Conservation (phyloP, 2,797 vertebrate genomes). For the Sebastes miniatus region DNA sequence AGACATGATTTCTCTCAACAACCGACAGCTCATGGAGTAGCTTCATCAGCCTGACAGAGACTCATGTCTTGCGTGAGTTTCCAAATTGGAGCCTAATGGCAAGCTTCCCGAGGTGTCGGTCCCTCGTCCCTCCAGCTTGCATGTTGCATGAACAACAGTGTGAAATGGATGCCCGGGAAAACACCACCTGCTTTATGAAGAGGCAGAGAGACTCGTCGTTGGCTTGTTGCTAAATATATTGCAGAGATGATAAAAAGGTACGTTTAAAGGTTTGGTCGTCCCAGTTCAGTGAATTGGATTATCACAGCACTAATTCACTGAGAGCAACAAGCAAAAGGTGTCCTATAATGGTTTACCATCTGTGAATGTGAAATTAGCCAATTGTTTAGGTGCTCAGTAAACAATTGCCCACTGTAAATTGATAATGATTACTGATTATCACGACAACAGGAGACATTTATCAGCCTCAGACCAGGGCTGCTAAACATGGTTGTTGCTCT, state of each 20-base stretch:
- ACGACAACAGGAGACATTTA: slow-evolving; percentile 50
- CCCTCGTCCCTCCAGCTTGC: slow-evolving; percentile 35
- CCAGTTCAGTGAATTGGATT: slow-evolving; percentile 24
- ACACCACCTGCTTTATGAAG: slow-evolving; percentile 25
- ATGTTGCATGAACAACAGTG: slow-evolving; percentile 19
- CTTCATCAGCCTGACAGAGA: slow-evolving; percentile 16
- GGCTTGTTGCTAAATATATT: slow-evolving; percentile 25
- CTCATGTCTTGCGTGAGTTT: slow-evolving; percentile 51
- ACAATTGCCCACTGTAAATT: slow-evolving; percentile 61
- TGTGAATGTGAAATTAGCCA: slow-evolving; percentile 43
- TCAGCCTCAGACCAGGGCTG: slow-evolving; percentile 30
- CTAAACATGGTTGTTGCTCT: not conserved
- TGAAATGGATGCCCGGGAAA: slow-evolving; percentile 33
- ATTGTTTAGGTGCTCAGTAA: slow-evolving; percentile 55
- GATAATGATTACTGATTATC: slow-evolving; percentile 72
- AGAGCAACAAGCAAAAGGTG: slow-evolving; percentile 16
- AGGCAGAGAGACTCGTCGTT: not conserved
- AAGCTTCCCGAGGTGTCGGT: slow-evolving; percentile 69
- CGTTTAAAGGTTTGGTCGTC: slow-evolving; percentile 9
- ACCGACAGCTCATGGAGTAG: slow-evolving; percentile 10
- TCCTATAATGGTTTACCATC: slow-evolving; percentile 46
- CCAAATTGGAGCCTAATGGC: slow-evolving; percentile 53
- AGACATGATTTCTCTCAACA: slow-evolving; percentile 11
- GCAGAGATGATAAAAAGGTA: slow-evolving; percentile 19
- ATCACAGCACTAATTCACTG: slow-evolving; percentile 18